These are phyloP conservation scores for Rhadinocentrus ornatus DNA, from an alignment of 2,797 vertebrate species.

Conservation along the genomic window DNA sequence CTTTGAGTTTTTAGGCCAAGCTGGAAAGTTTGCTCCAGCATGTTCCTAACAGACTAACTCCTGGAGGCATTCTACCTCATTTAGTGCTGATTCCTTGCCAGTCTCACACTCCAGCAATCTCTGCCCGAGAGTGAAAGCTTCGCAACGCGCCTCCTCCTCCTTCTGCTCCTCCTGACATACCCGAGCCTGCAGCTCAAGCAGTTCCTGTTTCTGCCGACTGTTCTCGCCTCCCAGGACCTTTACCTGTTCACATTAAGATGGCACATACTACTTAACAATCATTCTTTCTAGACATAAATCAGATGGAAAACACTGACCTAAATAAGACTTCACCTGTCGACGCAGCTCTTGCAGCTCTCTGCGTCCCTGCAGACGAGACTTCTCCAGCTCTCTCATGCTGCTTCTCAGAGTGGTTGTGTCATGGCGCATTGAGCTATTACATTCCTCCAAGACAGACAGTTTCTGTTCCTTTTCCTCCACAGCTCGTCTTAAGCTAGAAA, in stretches of 20 bases:
- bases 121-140: conserved; percentile 78
- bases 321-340: conserved; percentile 80
- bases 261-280: conserved; percentile 13
- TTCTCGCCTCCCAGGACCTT: conserved; percentile 82
- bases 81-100: conserved; percentile 75
- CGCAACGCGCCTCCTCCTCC: conserved; percentile 75
- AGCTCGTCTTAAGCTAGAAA: conserved; percentile 79
- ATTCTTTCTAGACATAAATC: conserved; percentile 37
- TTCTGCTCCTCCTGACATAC: conserved; percentile 77
- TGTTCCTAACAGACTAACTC: conserved; percentile 47
- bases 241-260: conserved; percentile 72
- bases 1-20: conserved; percentile 39
- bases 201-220: conserved; percentile 75
- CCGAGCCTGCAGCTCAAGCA: conserved; percentile 78
- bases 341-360: conserved; percentile 84
- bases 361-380: conserved; percentile 70
- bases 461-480: conserved; percentile 85
- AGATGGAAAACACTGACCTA: conserved; percentile 23
- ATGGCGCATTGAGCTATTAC: conserved; percentile 68
- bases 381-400: conserved; percentile 81
- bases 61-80: conserved; percentile 78
- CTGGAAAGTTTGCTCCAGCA: conserved; percentile 41
- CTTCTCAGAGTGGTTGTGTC: conserved; percentile 77
- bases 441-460: conserved; percentile 79
- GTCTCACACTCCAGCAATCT: conserved; percentile 78